Conservation (phyloP, 2,888 invertebrate species). For the Ectropis crepuscularia region DNA sequence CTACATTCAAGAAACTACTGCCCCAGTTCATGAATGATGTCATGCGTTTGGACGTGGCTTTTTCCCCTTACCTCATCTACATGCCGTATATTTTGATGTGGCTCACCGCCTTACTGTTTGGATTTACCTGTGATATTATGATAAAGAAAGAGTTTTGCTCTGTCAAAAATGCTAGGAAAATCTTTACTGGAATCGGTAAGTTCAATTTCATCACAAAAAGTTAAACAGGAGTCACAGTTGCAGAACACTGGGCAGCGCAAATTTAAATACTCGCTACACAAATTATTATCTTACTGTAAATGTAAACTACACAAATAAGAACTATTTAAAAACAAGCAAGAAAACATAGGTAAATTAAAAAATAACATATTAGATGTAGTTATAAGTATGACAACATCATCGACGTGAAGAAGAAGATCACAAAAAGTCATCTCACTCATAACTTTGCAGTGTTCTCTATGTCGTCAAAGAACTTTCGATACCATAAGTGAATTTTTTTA, state of each 20-base stretch:
- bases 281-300: too few relatives aligned
- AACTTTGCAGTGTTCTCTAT: neutral
- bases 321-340: too few relatives aligned
- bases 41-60: slow-evolving; percentile 14
- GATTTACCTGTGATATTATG: slow-evolving; percentile 26
- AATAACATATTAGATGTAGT: too few relatives aligned
- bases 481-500: too few relatives aligned
- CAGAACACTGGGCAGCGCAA: too few relatives aligned
- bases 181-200: slow-evolving; percentile 58
- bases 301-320: too few relatives aligned
- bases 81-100: slow-evolving; percentile 30
- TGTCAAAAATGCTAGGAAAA: slow-evolving; percentile 23
- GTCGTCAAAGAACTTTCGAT: neutral
- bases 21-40: slow-evolving; percentile 27
- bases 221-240: too few relatives aligned
- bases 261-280: too few relatives aligned
- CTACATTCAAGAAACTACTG: slow-evolving; percentile 16
- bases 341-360: too few relatives aligned
- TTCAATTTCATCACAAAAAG: neutral
- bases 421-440: too few relatives aligned
- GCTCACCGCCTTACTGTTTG: slow-evolving; percentile 25
- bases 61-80: slow-evolving; percentile 4
- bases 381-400: too few relatives aligned
- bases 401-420: too few relatives aligned
- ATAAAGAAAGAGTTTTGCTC: slow-evolving; percentile 19